Percentiles rank a stretch among this genome's conserved stretches.
These are phyloP conservation scores for Galagoides demidoff DNA, from an alignment of 2,797 vertebrate species.

Conservation along the genomic window DNA sequence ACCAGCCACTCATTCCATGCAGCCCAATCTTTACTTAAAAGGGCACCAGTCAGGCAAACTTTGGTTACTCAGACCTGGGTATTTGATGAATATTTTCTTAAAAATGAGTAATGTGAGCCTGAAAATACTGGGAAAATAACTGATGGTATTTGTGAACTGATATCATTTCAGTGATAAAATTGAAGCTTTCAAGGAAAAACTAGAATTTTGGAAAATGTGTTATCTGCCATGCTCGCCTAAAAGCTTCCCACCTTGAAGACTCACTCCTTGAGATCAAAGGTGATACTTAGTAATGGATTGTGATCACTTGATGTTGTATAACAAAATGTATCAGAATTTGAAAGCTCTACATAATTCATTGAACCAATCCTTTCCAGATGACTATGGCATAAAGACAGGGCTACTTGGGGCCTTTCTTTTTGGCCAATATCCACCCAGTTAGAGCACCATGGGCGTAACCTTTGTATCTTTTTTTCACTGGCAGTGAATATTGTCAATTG, in stretches of 20 bases:
- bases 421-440: neutral
- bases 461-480: neutral
- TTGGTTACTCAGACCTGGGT: neutral
- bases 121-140: neutral
- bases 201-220: neutral
- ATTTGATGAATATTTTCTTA: neutral
- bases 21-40: constrained; percentile 38
- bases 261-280: neutral
- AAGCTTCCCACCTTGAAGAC: neutral
- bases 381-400: neutral
- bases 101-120: neutral
- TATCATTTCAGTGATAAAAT: constrained; percentile 12
- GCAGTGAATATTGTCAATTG: neutral
- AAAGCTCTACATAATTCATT: neutral
- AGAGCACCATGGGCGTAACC: neutral
- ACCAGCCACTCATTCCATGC: neutral
- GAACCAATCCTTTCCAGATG: neutral
- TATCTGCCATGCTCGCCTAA: neutral
- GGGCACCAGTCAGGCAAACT: neutral
- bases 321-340: neutral
- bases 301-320: neutral
- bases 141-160: neutral
- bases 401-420: neutral
- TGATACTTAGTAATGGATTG: constrained; percentile 20
- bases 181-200: constrained; percentile 9